Evolutionary conservation across 2,113 vertebrate species (phyloP).

Genomic region (Nothoprocta perdicaria): DNA sequence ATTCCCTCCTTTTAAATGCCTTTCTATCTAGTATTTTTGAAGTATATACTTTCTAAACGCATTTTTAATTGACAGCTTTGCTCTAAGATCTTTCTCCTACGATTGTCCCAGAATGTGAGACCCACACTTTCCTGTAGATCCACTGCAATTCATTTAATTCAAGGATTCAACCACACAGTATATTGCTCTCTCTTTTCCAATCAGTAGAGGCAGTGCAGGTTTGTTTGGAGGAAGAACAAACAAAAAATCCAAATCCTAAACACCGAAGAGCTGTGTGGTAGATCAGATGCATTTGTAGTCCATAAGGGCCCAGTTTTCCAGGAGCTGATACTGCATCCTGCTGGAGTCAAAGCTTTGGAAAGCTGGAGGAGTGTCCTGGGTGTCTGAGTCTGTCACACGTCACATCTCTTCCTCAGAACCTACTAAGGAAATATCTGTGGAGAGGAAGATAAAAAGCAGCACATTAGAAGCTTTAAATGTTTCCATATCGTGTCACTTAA

Average conservation of each 20-base stretch:
- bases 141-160: not conserved
- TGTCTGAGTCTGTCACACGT: not conserved
- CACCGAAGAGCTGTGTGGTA: constrained; percentile 10
- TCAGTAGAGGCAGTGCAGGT: not conserved
- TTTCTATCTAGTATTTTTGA: not conserved
- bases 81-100: not conserved
- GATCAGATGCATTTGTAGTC: constrained; percentile 40
- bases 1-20: not conserved
- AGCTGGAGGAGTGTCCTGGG: not conserved
- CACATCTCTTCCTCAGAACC: too few relatives aligned
- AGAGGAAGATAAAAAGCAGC: not conserved
- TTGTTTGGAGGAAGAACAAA: not conserved
- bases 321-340: not conserved
- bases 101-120: not conserved
- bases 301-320: not conserved
- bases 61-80: constrained; percentile 19
- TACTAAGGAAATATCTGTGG: not conserved
- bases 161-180: not conserved
- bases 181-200: not conserved
- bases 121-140: not conserved
- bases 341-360: constrained; percentile 55
- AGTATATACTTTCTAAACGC: not conserved
- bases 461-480: not conserved
- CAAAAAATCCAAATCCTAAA: not conserved
- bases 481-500: not conserved